Base-by-base conservation (phyloP, 2,888 invertebrate genomes). In the Cephus rjabovi region DNA sequence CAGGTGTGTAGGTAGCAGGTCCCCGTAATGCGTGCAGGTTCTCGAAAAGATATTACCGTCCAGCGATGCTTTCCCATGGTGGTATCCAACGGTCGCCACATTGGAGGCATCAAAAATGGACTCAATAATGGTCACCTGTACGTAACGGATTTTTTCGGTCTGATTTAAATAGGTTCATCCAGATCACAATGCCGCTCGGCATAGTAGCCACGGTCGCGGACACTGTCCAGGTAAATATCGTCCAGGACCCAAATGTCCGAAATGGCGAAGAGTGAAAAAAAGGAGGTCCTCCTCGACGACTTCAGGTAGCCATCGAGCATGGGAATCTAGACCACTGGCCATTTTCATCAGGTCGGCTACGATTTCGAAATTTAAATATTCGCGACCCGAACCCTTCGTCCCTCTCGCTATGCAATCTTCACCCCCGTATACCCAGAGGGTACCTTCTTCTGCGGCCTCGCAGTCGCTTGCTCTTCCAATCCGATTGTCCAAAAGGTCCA, bases 101-200 rank as follows among this genome's bases (percentile, higher is more conserved):
- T 76, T 69, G 70, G 74, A 74, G 12, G 34, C 34, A 74, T 74
- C 74, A 74, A 37, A 56, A 74, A 30, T 37, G 37, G 74, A 34
- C 74, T 34, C 37, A 34, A 74, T 74, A n/a, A 80, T 79, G 85
- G 85, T 86, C 86, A 85, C 85, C 85, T 84, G 84, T 84, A 81
- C 75, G 56, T 40, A 90, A 90, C 89, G 89, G 86, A 88, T 88
- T 86, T 89, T 89, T 89, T 90, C 87, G 88, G 84, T 86, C 90
- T 88, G 86, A 90, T 90, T 91, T 90, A 91, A 90, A 90, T 90
- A 86, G 86, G 87, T 75, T 78, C 79, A 68, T 69, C 40, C 40
- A 35, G 33, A 34, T 34, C 56, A 34, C 56, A 56, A 68, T n/a
- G 33, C 33, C 68, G 69, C 23, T 34, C 23, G 34, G 56, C 1